A percentile compares a stretch with the other conserved stretches of the same genome.
phyloP scores from a whole-genome alignment of 1,140 invertebrate genomes.

The Saxidomus purpurata region DNA sequence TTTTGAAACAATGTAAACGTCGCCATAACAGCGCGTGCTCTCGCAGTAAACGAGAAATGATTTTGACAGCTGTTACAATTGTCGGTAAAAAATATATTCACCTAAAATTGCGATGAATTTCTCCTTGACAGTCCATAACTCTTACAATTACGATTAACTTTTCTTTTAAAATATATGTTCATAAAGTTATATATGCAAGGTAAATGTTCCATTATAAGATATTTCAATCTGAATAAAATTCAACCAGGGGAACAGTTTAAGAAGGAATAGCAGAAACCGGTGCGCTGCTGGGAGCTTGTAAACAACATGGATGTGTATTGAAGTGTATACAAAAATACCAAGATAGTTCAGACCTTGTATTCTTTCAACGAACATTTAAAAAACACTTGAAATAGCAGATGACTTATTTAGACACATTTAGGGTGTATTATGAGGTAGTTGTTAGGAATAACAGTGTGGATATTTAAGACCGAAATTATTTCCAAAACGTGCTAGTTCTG shows the following conservation, averaged over 20 bases:
- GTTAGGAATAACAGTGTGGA: too few species aligned
- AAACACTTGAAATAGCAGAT: too few species aligned
- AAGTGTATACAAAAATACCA: too few species aligned
- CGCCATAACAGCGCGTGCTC: conserved; percentile 63
- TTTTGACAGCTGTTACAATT: conserved; percentile 25
- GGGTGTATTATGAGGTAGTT: too few species aligned
- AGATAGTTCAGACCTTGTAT: too few species aligned
- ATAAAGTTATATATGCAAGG: too few species aligned
- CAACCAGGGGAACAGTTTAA: conserved; percentile 40
- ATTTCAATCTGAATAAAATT: too few species aligned
- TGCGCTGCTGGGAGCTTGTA: conserved; percentile 65
- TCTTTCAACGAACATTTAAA: too few species aligned
- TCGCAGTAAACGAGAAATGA: conserved; percentile 16
- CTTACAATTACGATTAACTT: background rate
- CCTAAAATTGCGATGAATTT: background rate
- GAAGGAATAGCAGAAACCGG: conserved; percentile 60
- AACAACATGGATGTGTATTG: conserved; percentile 55
- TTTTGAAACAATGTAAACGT: conserved; percentile 71
- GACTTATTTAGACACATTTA: too few species aligned
- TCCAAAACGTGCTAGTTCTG: conserved; percentile 42
- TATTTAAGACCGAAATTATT: too few species aligned
- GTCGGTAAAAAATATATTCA: background rate
- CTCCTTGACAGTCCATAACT: background rate
- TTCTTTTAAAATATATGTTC: too few species aligned
- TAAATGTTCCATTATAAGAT: too few species aligned